Base-by-base conservation (phyloP, 1,140 invertebrate species). In the Bactericera cockerelli region DNA sequence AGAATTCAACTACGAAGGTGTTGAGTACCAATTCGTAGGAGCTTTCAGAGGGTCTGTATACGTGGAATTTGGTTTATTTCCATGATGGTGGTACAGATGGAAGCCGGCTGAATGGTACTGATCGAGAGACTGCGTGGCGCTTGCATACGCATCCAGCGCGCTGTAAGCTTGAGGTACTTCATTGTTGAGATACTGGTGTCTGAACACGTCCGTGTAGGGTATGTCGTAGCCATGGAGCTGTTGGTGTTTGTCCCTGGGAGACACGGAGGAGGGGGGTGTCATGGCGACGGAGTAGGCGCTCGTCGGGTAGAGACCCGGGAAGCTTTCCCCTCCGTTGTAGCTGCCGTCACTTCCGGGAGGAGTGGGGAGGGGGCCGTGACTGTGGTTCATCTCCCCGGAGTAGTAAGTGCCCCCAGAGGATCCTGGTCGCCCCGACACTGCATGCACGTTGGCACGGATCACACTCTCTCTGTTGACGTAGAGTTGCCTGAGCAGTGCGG, bases 391-490 rank as follows among this genome's bases (percentile, higher is more conserved):
- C 65, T 63, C 67, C 25, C 72, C 71, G 0, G 64, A 56, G 21
- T 64, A 64, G 53, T 67, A 72, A 49, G 64, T 61, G 22, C 62
- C 68, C 26, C 61, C 69, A 36, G 67, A 64, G n/a, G 71, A 72
- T 10, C 71, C 0, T 75, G 74, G 70, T 54, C 64, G 71, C 31
- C 67, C 74, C 21, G 69, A 74, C 21, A 79, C 80, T 14, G 84
- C 84, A 62, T 86, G 83, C n/a, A 89, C 84, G 67, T 88, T 90
- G 13, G 88, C 88, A 22, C 92, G 76, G 64, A 96, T 96, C 1
- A 96, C 93, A 67, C 90, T 93, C 70, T 96, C 93, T 26, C 93
- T 76, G 67, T 89, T 95, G 4, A 87, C 90, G 70, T 95, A 95
- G 0, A 96, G 74, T 69, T 93, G 90, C 2, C 92, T 77, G 0